Evolutionary conservation across 2,113 vertebrate species (phyloP), one percentile per base, ranked within the genome.

Genomic region (Trichomycterus rosablanca): DNA sequence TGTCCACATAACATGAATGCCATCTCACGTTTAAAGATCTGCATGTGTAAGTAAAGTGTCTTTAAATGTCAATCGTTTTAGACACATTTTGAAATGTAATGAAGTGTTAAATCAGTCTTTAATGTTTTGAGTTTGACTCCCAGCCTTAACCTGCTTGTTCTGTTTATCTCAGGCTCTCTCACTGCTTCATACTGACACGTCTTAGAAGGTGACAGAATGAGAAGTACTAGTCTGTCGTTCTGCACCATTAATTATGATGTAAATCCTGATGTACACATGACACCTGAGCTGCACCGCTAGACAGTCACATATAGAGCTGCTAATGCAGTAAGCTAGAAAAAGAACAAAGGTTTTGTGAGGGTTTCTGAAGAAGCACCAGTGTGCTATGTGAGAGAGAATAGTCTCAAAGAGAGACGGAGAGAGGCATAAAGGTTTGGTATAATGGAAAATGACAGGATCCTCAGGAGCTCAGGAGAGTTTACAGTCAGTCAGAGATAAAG

Each of bases 401-500:
- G 28, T 14, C 34, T 45, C 19, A 45, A 39, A 45, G 26, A 11
- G 59, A 45, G 49, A 64, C 45, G n/a, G 42, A 45, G 50, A 16
- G 22, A 18, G 11, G 39, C 14, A 64, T 39, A 39, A 55, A 64
- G 32, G 19, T 64, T n/a, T 64, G 51, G 19, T 39, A 15, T 46
- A 64, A 64, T 56, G 42, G 42, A 56, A 64, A n/a, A 19, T 46
- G 62, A 48, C 62, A 28, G 42, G 42, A 35, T 64, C 34, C 28
- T 14, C n/a, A n/a, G n/a, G n/a, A 34, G 34, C 15, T 56, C 32
- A 2, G 35, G 42, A 54, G 62, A 64, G 40, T 26, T 56, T 39
- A 46, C 62, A 64, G 42, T 48, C 62, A 46, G 43, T 34, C 62
- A 28, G 14, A 54, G 62, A 64, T 64, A 56, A 48, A 14, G 22